Evolutionary conservation across 1,140 invertebrate genomes (phyloP).

Genomic region (Drosophila truncata): DNA sequence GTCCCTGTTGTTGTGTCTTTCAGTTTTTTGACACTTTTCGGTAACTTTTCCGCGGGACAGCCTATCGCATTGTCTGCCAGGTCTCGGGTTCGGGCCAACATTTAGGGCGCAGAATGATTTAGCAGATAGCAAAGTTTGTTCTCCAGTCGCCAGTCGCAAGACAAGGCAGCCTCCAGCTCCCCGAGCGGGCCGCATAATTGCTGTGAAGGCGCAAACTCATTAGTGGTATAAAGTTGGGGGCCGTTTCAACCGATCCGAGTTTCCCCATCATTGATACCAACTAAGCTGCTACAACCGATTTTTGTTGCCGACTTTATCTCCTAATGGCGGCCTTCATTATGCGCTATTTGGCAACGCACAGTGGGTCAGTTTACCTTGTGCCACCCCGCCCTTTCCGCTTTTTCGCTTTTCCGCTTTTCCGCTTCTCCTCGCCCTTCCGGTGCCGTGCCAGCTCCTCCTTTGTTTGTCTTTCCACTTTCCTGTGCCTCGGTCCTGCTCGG

Average conservation of each 20-base stretch:
- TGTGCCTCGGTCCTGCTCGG: slow-evolving; percentile 20
- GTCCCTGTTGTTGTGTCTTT: slow-evolving; percentile 37
- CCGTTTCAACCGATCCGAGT: slow-evolving; percentile 31
- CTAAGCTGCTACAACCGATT: slow-evolving; percentile 66
- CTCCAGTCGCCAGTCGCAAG: slow-evolving; percentile 14
- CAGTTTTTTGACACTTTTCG: slow-evolving; percentile 75
- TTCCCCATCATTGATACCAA: slow-evolving; percentile 45
- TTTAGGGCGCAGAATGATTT: slow-evolving; percentile 59
- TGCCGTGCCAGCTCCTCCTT: slow-evolving; percentile 21
- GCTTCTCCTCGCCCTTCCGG: slow-evolving; percentile 5
- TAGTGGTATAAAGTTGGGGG: slow-evolving; percentile 68
- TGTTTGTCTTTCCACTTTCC: slow-evolving; percentile 58
- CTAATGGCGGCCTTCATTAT: slow-evolving; percentile 79
- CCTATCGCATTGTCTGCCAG: slow-evolving; percentile 35
- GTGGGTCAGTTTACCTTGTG: slow-evolving; percentile 43
- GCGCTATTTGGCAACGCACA: slow-evolving; percentile 57
- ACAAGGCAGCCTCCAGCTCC: slow-evolving; percentile 20
- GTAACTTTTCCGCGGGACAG: slow-evolving; percentile 47
- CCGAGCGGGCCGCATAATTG: slow-evolving; percentile 64
- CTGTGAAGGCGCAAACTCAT: slow-evolving; percentile 72
- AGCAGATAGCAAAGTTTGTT: slow-evolving; percentile 70
- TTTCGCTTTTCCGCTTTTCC: not conserved
- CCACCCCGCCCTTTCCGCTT: not conserved
- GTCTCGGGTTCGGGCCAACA: slow-evolving; percentile 35
- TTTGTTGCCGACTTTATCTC: slow-evolving; percentile 73